Conservation (phyloP, 2,113 vertebrate species). For the Elephas maximus region DNA sequence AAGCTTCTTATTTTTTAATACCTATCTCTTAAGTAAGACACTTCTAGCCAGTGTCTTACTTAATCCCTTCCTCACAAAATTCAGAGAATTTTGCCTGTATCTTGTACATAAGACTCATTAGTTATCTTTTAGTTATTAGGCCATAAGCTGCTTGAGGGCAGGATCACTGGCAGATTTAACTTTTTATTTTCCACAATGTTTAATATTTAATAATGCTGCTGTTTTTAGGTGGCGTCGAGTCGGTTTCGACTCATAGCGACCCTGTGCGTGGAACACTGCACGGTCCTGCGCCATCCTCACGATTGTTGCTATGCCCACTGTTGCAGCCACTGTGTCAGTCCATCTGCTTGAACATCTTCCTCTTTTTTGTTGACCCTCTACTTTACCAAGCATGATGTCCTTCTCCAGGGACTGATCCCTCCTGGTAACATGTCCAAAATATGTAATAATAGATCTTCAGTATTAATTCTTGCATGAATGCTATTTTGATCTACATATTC, state of each 20-base stretch:
- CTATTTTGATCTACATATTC: background rate
- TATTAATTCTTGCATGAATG: background rate
- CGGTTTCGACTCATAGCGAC: too few relatives aligned
- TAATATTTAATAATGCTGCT: background rate
- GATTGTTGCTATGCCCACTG: too few relatives aligned
- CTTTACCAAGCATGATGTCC: too few relatives aligned
- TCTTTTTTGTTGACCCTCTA: too few relatives aligned
- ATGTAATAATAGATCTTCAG: background rate
- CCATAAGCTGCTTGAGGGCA: background rate
- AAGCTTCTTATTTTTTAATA: background rate
- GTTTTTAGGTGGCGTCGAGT: too few relatives aligned
- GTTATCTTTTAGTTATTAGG: background rate
- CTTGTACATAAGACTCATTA: background rate
- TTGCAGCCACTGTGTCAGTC: too few relatives aligned
- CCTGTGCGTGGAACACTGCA: too few relatives aligned
- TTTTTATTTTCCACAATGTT: background rate
- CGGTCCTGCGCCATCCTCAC: too few relatives aligned
- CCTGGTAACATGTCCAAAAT: too few relatives aligned
- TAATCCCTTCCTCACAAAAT: background rate
- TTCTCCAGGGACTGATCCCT: too few relatives aligned
- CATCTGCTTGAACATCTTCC: too few relatives aligned
- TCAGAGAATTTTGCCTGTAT: background rate
- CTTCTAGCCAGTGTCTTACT: background rate
- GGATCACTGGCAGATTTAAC: background rate
- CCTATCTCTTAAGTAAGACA: background rate